These are phyloP conservation scores for Eurytoma adleriae DNA, from an alignment of 2,888 invertebrate species.

Conservation along the genomic window DNA sequence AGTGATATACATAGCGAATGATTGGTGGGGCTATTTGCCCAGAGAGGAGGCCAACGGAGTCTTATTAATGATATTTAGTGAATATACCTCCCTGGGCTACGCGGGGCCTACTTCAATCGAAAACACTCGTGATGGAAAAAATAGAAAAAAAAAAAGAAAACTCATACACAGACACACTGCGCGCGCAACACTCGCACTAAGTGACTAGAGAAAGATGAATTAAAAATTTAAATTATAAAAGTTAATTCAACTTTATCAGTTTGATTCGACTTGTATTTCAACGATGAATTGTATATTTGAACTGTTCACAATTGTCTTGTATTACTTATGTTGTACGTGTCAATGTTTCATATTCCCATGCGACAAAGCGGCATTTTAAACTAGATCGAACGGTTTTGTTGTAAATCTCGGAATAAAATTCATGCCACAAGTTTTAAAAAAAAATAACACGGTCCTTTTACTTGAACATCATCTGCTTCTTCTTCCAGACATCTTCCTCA, in stretches of 20 bases:
- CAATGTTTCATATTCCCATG: constrained; percentile 75
- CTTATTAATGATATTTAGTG: constrained; percentile 67
- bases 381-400: constrained; percentile 73
- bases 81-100: constrained; percentile 72
- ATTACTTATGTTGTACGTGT: constrained; percentile 76
- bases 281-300: constrained; percentile 65
- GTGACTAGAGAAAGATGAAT: constrained; percentile 47
- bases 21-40: constrained; percentile 69
- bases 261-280: constrained; percentile 60
- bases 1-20: constrained; percentile 73
- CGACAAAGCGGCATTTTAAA: constrained; percentile 74
- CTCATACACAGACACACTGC: constrained; percentile 42
- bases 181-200: constrained; percentile 53
- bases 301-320: constrained; percentile 74
- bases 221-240: constrained; percentile 42
- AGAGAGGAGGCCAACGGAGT: constrained; percentile 70
- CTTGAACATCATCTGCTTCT: constrained; percentile 47
- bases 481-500: constrained; percentile 48
- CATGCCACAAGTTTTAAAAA: constrained; percentile 73
- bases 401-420: constrained; percentile 75
- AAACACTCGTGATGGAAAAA: constrained; percentile 56
- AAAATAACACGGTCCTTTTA: constrained; percentile 49
- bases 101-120: constrained; percentile 70
- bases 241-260: constrained; percentile 51
- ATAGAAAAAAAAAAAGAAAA: constrained; percentile 55